These are phyloP conservation scores for Ligdia adustata DNA, from an alignment of 2,888 invertebrate genomes.

Conservation along the genomic window DNA sequence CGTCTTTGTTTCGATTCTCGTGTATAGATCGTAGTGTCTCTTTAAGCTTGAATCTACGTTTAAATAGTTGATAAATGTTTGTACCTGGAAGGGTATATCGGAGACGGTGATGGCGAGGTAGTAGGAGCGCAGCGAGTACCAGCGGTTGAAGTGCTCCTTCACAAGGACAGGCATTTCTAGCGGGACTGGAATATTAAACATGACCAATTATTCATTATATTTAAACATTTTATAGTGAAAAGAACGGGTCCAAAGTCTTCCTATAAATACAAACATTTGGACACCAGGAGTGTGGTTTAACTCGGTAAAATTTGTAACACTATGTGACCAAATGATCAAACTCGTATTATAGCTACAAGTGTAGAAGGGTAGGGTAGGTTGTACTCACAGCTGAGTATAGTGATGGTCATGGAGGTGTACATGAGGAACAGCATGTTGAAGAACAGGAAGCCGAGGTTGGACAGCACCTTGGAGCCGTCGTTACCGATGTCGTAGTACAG, in stretches of 20 bases:
- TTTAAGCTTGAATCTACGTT: no score
- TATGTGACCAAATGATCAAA: no score
- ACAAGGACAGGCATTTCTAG: slow-evolving; percentile 97
- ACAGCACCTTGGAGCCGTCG: slow-evolving; percentile 97
- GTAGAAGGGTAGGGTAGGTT: no score
- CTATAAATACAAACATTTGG: no score
- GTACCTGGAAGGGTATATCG: slow-evolving; percentile 99
- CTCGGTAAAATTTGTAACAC: no score
- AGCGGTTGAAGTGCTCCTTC: slow-evolving; percentile 97
- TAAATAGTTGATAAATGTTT: no score
- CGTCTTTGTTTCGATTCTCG: no score
- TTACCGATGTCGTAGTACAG: slow-evolving; percentile 98
- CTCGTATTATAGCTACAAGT: no score
- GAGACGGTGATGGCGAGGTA: slow-evolving; percentile 98
- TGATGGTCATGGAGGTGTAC: slow-evolving; percentile 99
- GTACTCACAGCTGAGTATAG: slow-evolving; percentile 97
- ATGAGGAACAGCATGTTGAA: slow-evolving; percentile 99
- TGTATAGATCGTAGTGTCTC: no score
- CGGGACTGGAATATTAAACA: slow-evolving; percentile 88
- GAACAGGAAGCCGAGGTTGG: slow-evolving; percentile 98
- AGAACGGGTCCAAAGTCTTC: no score
- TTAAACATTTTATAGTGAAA: no score
- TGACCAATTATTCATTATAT: not conserved
- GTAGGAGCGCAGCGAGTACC: slow-evolving; percentile 97
- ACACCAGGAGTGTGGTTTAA: no score